phyloP scores from a whole-genome alignment of 2,888 invertebrate species.

The Gryllus longicercus region DNA sequence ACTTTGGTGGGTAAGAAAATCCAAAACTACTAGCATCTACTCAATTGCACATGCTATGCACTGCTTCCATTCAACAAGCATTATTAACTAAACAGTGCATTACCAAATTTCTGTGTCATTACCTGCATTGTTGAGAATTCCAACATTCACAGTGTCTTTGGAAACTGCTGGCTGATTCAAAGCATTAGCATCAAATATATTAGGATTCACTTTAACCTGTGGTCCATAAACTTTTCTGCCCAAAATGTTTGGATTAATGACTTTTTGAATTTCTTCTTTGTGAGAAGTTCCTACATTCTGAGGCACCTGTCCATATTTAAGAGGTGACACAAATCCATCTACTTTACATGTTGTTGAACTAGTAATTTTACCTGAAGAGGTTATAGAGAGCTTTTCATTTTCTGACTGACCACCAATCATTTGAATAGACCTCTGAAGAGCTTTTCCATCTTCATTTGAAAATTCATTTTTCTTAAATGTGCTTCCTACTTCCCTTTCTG shows the following conservation, averaged over 20 bases:
- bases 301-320: slow-evolving; percentile 12
- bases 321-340: background rate
- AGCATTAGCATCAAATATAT: slow-evolving; percentile 55
- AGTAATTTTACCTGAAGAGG: slow-evolving; percentile 17
- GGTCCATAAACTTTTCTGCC: slow-evolving; percentile 46
- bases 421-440: background rate
- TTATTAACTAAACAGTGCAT: slow-evolving; percentile 39
- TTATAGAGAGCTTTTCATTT: slow-evolving; percentile 42
- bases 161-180: slow-evolving; percentile 39
- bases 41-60: background rate
- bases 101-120: slow-evolving; percentile 76
- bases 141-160: slow-evolving; percentile 54
- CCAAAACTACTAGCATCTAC: background rate
- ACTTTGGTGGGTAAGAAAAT: too few relatives aligned
- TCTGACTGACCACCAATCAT: slow-evolving; percentile 42
- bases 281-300: background rate
- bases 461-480: slow-evolving; percentile 5
- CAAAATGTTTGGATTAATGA: slow-evolving; percentile 43
- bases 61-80: background rate
- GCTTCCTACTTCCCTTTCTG: background rate
- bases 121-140: slow-evolving; percentile 63
- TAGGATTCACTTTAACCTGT: slow-evolving; percentile 44
- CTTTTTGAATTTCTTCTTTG: slow-evolving; percentile 33
- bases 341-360: slow-evolving; percentile 23
- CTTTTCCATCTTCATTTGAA: background rate